phyloP scores from a whole-genome alignment of 2,113 vertebrate genomes.

The Malurus alboscapulatus region DNA sequence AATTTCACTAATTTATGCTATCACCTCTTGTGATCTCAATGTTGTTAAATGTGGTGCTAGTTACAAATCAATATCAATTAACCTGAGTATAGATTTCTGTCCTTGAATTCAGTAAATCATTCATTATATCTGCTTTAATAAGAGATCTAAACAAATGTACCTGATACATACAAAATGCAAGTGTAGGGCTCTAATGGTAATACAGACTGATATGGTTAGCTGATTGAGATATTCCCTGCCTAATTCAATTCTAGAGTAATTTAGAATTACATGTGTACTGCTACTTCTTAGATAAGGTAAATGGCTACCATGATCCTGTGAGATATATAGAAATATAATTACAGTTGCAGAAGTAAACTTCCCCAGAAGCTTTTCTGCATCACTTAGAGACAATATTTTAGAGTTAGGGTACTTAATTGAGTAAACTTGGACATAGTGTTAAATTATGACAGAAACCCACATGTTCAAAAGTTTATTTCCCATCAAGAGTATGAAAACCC shows the following conservation, averaged over 20 bases:
- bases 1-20: slow-evolving; percentile 37
- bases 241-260: background rate
- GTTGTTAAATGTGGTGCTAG: background rate
- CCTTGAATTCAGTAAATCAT: background rate
- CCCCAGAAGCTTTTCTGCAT: background rate
- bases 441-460: background rate
- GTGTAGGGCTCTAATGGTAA: background rate
- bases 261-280: background rate
- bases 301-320: background rate
- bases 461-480: background rate
- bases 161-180: background rate
- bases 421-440: background rate
- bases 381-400: background rate
- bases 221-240: background rate
- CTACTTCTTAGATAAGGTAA: background rate
- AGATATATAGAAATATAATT: background rate
- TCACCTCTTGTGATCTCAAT: background rate
- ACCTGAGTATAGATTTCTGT: background rate
- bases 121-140: background rate
- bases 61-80: slow-evolving; percentile 56
- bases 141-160: background rate
- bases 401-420: background rate
- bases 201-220: background rate
- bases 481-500: accelerated
- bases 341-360: background rate